These are phyloP conservation scores for Cercopithecus hamlyni DNA, from an alignment of 2,797 vertebrate species.

Conservation along the genomic window DNA sequence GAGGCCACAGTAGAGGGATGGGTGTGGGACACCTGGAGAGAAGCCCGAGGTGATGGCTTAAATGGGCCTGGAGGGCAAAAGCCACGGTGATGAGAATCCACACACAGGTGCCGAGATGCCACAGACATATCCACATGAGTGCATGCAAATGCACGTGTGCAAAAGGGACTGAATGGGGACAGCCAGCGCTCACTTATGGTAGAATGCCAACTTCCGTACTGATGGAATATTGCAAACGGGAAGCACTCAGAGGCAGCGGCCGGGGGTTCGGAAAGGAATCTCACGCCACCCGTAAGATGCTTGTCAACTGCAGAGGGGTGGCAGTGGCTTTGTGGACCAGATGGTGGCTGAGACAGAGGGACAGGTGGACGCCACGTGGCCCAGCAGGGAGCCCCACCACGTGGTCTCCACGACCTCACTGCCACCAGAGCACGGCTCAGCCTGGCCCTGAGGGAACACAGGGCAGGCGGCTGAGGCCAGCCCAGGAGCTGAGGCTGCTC, in stretches of 20 bases:
- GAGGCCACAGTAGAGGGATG: too few relatives aligned
- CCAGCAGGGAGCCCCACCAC: too few relatives aligned
- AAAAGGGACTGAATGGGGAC: too few relatives aligned
- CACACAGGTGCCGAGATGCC: not conserved
- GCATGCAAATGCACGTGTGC: too few relatives aligned
- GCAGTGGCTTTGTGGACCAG: not conserved
- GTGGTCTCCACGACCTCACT: not conserved
- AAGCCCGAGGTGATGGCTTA: fast-evolving
- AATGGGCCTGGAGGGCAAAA: not conserved
- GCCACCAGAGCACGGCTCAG: not conserved
- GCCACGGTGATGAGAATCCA: too few relatives aligned
- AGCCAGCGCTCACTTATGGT: too few relatives aligned
- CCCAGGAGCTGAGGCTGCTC: not conserved
- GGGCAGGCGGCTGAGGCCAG: not conserved
- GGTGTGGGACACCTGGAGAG: not conserved
- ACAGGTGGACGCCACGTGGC: too few relatives aligned
- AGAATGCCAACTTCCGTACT: too few relatives aligned
- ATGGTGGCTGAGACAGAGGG: fast-evolving
- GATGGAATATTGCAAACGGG: not conserved
- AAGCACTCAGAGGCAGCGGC: not conserved
- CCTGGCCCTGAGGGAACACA: too few relatives aligned
- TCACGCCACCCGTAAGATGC: not conserved
- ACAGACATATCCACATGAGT: not conserved
- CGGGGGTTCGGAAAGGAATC: not conserved
- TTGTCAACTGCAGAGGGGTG: too few relatives aligned